These are phyloP conservation scores for Conus canariensis DNA, from an alignment of 2,888 invertebrate species.

Conservation along the genomic window DNA sequence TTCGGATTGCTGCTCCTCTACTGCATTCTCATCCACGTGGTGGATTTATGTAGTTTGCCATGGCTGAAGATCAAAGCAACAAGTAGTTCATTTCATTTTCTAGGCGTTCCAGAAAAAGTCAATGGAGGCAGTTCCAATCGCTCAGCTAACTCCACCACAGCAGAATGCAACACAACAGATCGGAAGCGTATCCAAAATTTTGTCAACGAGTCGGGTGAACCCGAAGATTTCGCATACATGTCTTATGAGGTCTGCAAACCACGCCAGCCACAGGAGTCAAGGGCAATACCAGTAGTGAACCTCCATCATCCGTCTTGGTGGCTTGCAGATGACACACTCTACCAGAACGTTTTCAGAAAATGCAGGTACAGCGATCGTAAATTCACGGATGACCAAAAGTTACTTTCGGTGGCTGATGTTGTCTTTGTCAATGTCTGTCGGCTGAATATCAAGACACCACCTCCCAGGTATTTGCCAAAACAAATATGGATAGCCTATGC, in stretches of 20 bases:
- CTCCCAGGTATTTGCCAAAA: neutral
- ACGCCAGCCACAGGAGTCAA: neutral
- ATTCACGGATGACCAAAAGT: neutral
- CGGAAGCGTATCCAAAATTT: too few species aligned
- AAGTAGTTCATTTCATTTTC: too few species aligned
- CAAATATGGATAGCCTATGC: conserved; percentile 49
- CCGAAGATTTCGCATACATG: neutral
- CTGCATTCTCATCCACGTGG: too few species aligned
- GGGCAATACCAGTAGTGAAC: neutral
- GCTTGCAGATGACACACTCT: neutral
- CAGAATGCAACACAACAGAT: too few species aligned
- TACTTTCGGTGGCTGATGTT: neutral
- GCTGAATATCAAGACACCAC: neutral
- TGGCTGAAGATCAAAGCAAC: too few species aligned
- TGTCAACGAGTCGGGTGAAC: neutral
- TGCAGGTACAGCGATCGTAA: neutral
- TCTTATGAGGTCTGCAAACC: neutral
- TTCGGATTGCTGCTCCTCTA: too few species aligned
- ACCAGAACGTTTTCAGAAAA: neutral
- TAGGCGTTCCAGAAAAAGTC: too few species aligned
- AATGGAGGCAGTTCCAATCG: too few species aligned
- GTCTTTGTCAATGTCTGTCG: neutral
- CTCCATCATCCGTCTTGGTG: neutral
- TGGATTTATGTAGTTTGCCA: too few species aligned
- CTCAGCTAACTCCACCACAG: too few species aligned